A percentile compares a stretch with the other conserved stretches of the same genome.
Evolutionary conservation across 2,888 invertebrate species (phyloP).

Genomic region (Leptinotarsa rubiginosa): DNA sequence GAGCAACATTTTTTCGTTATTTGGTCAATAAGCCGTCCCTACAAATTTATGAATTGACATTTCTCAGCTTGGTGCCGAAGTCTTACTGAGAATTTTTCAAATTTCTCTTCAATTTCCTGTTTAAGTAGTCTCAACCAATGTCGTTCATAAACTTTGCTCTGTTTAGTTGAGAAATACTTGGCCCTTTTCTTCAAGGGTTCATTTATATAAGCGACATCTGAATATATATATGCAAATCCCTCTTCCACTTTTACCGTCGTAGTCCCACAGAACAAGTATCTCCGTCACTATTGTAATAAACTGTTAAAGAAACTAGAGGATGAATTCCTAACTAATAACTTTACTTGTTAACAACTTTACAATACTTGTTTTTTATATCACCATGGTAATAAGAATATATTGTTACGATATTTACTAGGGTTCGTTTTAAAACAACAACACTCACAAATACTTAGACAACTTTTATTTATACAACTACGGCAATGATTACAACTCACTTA

Average conservation of each 20-base stretch:
- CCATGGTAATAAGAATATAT: no score
- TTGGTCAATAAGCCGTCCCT: slow-evolving; percentile 52
- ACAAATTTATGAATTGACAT: slow-evolving; percentile 36
- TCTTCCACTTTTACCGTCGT: slow-evolving; percentile 48
- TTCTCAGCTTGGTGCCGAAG: slow-evolving; percentile 44
- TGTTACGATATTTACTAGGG: no score
- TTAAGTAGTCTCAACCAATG: slow-evolving; percentile 54
- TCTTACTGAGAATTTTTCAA: slow-evolving; percentile 55
- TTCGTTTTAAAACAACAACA: no score
- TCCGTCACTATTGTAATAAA: slow-evolving; percentile 52
- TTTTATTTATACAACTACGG: no score
- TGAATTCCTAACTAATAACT: no score
- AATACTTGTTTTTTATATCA: no score
- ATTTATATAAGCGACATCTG: slow-evolving; percentile 41
- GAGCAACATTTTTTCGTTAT: slow-evolving; percentile 50
- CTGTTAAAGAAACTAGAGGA: no score
- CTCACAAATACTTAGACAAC: no score
- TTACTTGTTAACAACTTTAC: no score
- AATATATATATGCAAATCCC: slow-evolving; percentile 49
- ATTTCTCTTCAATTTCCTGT: slow-evolving; percentile 54
- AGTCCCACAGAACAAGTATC: slow-evolving; percentile 49
- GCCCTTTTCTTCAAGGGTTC: slow-evolving; percentile 33
- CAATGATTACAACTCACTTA: no score
- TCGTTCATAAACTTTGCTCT: slow-evolving; percentile 51
- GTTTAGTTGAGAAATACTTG: slow-evolving; percentile 51